Base-by-base conservation (phyloP, 2,113 vertebrate genomes). In the Mastomys natalensis region DNA sequence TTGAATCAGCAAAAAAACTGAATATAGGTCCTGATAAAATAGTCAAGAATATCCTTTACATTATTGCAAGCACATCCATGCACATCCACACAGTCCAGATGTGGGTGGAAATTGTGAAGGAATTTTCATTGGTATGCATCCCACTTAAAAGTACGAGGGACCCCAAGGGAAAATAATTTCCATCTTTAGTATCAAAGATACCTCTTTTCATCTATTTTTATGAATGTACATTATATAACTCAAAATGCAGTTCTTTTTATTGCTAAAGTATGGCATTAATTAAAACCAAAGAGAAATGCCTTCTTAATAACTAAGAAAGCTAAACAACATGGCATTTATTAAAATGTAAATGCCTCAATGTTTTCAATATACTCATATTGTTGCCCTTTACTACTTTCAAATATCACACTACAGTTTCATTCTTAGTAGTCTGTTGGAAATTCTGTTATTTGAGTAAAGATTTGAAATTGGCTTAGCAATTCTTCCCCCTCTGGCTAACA, bases 311-410 rank as follows among this genome's bases (percentile, higher is more conserved):
- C 96, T 92, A 85, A 17, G 55, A 62, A 90, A 87, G 40, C 76
- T 51, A 96, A 95, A 86, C 89, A 97, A 40, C 86, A 91, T 96
- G 74, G 11, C 45, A 21, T 51, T 90, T 95, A 48, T 24, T 94
- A 94, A 96, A 95, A 94, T 93, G 80, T 89, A 92, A 90, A 53
- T 94, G 91, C 90, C 94, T 87, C 87, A 91, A 72, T 94, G 62
- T 53, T 80, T 92, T 87, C 53, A 90, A 66, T 72, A 3, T 87
- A 73, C 45, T 94, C 24, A 29, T 74, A 43, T 62, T 74, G 73
- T 76, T 91, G 22, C 26, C 26, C 19, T 90, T 92, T 70, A 21
- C 37, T 7, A 90, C n/a, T 55, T 2, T 94, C 73, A 93, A 53
- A 93, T 84, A 82, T 43, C 77, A 72, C 17, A 62, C 45, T 91